Conservation (phyloP, 2,113 vertebrate genomes). For the Bostrychus sinensis region DNA sequence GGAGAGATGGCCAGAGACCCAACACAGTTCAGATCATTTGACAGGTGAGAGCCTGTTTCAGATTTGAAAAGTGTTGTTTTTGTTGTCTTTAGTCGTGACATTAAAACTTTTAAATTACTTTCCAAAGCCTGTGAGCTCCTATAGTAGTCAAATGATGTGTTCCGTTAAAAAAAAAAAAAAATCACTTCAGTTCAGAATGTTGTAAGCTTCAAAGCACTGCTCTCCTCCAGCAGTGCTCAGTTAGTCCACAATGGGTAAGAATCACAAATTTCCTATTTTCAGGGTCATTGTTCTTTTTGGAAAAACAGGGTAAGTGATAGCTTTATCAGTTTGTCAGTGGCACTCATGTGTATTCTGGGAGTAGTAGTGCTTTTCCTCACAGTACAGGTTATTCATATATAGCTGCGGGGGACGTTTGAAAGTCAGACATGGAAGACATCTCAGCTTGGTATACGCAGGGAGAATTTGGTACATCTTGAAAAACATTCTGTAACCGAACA, state of each 20-base stretch:
- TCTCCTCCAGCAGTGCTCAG: too few relatives aligned
- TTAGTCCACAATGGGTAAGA: too few relatives aligned
- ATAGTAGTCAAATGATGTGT: too few relatives aligned
- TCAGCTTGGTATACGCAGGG: slow-evolving; percentile 42
- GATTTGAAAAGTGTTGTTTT: not conserved
- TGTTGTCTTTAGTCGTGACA: not conserved
- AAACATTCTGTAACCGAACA: slow-evolving; percentile 43
- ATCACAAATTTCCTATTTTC: not conserved
- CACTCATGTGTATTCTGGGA: slow-evolving; percentile 25
- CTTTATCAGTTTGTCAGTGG: slow-evolving; percentile 35
- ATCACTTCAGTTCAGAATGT: too few relatives aligned
- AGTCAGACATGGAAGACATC: slow-evolving; percentile 58
- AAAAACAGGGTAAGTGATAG: slow-evolving; percentile 18
- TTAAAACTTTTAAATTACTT: not conserved
- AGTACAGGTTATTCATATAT: slow-evolving; percentile 34
- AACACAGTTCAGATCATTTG: slow-evolving; percentile 90
- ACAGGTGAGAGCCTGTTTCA: slow-evolving; percentile 83
- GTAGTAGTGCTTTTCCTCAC: slow-evolving; percentile 34
- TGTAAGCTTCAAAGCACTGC: too few relatives aligned
- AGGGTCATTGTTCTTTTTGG: slow-evolving; percentile 5
- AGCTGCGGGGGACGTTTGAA: slow-evolving; percentile 45
- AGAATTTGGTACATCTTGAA: slow-evolving; percentile 44
- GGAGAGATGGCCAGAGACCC: slow-evolving; percentile 80
- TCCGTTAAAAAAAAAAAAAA: too few relatives aligned
- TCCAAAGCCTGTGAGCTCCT: too few relatives aligned